Evolutionary conservation across 2,888 invertebrate genomes (phyloP).

Genomic region (Cistogaster globosa): DNA sequence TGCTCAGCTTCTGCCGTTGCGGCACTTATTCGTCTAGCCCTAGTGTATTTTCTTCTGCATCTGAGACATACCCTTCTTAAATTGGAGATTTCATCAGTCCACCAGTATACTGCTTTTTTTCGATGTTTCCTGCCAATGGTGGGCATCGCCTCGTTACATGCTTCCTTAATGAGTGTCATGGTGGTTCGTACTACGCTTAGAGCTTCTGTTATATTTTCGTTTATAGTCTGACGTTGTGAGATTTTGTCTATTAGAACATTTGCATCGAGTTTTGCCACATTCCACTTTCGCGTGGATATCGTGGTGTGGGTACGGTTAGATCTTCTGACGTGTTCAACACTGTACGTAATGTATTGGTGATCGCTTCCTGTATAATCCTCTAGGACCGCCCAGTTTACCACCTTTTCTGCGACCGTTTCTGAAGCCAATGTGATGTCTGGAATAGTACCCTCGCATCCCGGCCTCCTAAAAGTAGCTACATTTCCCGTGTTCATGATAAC

Average conservation of each 20-base stretch:
- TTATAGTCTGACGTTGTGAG: neutral
- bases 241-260: neutral
- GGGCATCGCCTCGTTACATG: constrained; percentile 5
- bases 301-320: neutral
- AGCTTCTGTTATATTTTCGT: neutral
- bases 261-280: constrained; percentile 13
- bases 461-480: constrained; percentile 2
- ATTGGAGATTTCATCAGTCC: neutral
- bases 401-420: too few relatives aligned
- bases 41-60: constrained; percentile 8
- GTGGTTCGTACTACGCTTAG: neutral
- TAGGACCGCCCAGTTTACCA: neutral
- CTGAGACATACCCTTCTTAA: neutral
- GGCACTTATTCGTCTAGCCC: neutral
- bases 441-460: neutral
- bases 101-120: constrained; percentile 6
- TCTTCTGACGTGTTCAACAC: neutral
- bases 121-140: neutral
- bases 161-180: neutral
- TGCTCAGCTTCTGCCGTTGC: neutral
- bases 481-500: neutral
- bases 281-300: neutral
- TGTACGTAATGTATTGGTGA: constrained; percentile 15
- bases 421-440: constrained; percentile 13
- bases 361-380: constrained; percentile 22